A percentile compares a stretch with the other conserved stretches of the same genome.
phyloP scores from a whole-genome alignment of 2,888 invertebrate genomes.

The Luperina testacea region DNA sequence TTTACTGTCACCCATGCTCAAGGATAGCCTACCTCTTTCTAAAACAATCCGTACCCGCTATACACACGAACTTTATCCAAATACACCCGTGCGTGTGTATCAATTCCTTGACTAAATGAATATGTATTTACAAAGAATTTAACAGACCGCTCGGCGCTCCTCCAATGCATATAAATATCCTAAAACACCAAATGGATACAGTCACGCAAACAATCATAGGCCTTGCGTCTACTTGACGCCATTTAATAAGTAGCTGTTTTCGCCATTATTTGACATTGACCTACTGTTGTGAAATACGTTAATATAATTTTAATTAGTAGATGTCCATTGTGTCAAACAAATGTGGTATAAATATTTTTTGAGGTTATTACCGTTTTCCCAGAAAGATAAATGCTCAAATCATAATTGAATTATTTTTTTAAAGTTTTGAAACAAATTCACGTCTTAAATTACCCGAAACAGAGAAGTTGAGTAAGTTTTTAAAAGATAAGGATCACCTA shows the following conservation, averaged over 20 bases:
- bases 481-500: neutral
- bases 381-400: neutral
- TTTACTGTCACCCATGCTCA: neutral
- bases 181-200: slow-evolving; percentile 76
- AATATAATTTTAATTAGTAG: slow-evolving; percentile 12
- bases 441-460: slow-evolving; percentile 23
- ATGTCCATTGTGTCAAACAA: slow-evolving; percentile 1
- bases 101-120: slow-evolving; percentile 42
- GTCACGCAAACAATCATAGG: slow-evolving; percentile 77
- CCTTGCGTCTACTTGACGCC: slow-evolving; percentile 65
- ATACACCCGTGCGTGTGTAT: slow-evolving; percentile 38
- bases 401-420: slow-evolving; percentile 2
- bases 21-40: neutral
- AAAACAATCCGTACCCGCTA: neutral
- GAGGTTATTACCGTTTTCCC: neutral
- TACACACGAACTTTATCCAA: neutral
- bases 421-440: neutral
- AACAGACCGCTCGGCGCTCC: slow-evolving; percentile 66
- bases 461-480: neutral
- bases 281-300: slow-evolving; percentile 34
- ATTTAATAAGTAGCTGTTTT: slow-evolving; percentile 58
- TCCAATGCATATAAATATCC: slow-evolving; percentile 73
- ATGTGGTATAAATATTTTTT: neutral
- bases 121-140: slow-evolving; percentile 61
- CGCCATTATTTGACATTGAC: slow-evolving; percentile 58